Percentiles rank a stretch among this genome's conserved stretches.
These are phyloP conservation scores for Neoarius graeffei DNA, from an alignment of 2,113 vertebrate species.

Conservation along the genomic window DNA sequence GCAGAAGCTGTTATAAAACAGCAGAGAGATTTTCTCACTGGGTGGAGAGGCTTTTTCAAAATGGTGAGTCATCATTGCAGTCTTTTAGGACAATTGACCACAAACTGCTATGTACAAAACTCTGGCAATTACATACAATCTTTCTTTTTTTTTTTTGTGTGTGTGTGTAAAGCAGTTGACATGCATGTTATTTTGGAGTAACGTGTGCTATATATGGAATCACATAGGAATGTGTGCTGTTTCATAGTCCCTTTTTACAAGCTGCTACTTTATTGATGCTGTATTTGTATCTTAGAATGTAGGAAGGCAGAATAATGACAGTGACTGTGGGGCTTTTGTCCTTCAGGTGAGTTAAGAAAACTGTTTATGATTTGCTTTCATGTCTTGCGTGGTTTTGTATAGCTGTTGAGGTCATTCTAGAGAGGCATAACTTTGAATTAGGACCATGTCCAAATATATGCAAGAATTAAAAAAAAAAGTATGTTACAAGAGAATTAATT, in stretches of 20 bases:
- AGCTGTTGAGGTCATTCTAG: not conserved
- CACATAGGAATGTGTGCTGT: not conserved
- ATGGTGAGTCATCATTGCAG: slow-evolving; percentile 75
- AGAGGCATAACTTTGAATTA: not conserved
- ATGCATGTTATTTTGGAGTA: not conserved
- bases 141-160: not conserved
- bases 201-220: not conserved
- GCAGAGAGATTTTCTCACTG: slow-evolving; percentile 80
- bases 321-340: slow-evolving; percentile 90
- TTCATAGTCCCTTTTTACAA: not conserved
- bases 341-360: slow-evolving; percentile 79
- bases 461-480: not conserved
- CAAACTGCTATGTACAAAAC: slow-evolving; percentile 2
- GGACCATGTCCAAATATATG: not conserved
- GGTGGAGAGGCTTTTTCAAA: slow-evolving; percentile 91
- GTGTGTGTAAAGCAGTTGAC: not conserved
- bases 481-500: not conserved
- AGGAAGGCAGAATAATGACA: slow-evolving; percentile 91
- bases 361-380: not conserved
- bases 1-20: slow-evolving; percentile 89
- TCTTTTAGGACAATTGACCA: not conserved
- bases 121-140: not conserved
- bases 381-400: not conserved
- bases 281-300: slow-evolving; percentile 79
- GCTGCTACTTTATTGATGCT: not conserved